Conservation (phyloP, 2,113 vertebrate genomes). For the Psittacula cyanocephala region DNA sequence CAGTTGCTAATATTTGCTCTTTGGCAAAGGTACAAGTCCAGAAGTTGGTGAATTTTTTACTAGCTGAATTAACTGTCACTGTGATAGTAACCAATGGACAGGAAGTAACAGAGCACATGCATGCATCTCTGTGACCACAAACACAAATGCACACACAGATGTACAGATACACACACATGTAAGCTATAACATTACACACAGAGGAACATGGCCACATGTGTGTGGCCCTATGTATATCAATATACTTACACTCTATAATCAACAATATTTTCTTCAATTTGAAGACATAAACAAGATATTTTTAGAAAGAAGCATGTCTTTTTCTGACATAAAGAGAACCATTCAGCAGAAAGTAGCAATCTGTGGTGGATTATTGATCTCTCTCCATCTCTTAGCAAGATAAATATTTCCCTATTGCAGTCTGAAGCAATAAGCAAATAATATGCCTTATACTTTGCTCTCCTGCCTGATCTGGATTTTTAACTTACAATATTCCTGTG, state of each 20-base stretch:
- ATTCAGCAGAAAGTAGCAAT: neutral
- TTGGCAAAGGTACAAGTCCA: neutral
- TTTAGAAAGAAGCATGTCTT: neutral
- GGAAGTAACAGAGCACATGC: neutral
- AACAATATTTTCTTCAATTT: neutral
- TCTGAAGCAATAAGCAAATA: neutral
- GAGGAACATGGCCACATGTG: neutral
- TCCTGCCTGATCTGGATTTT: neutral
- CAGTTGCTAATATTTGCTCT: neutral
- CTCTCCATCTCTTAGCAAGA: neutral
- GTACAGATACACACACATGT: neutral
- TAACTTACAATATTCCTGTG: neutral
- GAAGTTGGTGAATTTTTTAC: neutral
- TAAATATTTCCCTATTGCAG: neutral
- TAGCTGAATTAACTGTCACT: neutral
- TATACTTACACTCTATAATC: neutral
- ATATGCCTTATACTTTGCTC: neutral
- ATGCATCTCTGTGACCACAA: neutral
- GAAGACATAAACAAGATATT: neutral
- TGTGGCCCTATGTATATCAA: neutral
- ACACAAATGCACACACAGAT: neutral
- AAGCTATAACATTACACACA: neutral
- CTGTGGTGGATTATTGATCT: neutral
- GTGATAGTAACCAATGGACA: neutral
- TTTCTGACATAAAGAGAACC: neutral